Evolutionary conservation across 64 coral and sea anemone genomes (phyloP), one percentile per base, ranked within the genome.

Genomic region (Trachythela sp.): DNA sequence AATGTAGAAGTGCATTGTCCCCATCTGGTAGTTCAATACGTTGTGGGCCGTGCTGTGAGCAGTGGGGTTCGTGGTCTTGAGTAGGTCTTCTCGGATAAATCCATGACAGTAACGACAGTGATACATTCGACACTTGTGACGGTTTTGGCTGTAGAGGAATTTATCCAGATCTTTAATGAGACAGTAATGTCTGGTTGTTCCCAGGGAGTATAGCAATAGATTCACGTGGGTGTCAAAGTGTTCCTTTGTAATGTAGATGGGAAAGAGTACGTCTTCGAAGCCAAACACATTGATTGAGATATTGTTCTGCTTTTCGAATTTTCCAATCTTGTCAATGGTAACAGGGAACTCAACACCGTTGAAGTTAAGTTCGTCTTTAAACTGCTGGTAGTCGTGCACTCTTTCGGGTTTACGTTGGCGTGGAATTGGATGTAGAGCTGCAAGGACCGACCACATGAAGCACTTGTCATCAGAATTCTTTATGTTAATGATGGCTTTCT

Each of bases 251-350:
- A 83, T 50, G 42, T 45, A 45, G 42, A 45, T 45, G 4, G 42
- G 42, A 11, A 45, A 45, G 4, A 45, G 42, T 45, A 64, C 39
- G 24, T 88, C 71, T 32, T 88, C 87, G 8, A 56, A 87, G 13
- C 48, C 86, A 22, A 87, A 72, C 13, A 76, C 64, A 27, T 70
- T 89, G 40, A 80, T 15, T 34, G 64, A 64, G 20, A 89, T 89
- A 45, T 89, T 48, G 70, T 89, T 89, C 13, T 45, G 87, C 32
- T 34, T 33, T 33, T 89, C 48, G 9, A 59, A 70, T 8, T 40
- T 85, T 14, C 35, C 41, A 54, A 90, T 84, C 9, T 84, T 84
- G 48, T 90, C 75, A 24, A 90, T 59, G 8, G 88, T 90, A 22
- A 89, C 64, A 11, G 39, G 64, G 11, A 77, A 80, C 2, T 80